Evolutionary conservation across 2,113 vertebrate genomes (phyloP).

Genomic region (Apteryx owenii): DNA sequence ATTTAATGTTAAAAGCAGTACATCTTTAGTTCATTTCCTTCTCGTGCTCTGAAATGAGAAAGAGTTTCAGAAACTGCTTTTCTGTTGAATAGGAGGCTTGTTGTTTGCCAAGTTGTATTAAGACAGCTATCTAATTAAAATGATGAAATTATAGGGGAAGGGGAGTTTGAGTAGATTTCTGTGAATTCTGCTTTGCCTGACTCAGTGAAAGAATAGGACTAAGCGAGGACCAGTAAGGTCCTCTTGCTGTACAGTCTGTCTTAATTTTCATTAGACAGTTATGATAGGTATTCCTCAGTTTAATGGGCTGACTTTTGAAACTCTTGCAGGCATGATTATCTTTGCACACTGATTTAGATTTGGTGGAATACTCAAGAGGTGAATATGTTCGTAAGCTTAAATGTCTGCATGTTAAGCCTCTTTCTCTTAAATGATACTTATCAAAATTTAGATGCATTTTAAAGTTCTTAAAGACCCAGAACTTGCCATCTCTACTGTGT

Average conservation of each 20-base stretch:
- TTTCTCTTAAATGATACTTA: background rate
- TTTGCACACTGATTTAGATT: background rate
- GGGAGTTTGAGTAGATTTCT: background rate
- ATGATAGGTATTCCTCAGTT: background rate
- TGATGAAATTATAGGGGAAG: background rate
- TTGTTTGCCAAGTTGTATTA: background rate
- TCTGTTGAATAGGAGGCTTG: background rate
- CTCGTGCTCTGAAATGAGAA: background rate
- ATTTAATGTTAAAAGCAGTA: accelerated
- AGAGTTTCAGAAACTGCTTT: background rate
- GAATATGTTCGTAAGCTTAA: background rate
- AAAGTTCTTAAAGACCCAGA: background rate
- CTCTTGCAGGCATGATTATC: background rate
- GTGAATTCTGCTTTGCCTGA: background rate
- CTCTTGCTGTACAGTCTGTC: background rate
- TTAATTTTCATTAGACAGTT: background rate
- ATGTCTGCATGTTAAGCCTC: background rate
- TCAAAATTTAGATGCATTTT: background rate
- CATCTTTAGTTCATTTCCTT: background rate
- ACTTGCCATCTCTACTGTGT: background rate
- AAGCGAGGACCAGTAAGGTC: background rate
- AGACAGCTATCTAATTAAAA: background rate
- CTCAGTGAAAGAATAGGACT: background rate
- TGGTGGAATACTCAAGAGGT: background rate
- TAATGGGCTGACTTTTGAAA: background rate